Conservation (phyloP, 2,888 invertebrate species). For the Acanthosoma haemorrhoidale region DNA sequence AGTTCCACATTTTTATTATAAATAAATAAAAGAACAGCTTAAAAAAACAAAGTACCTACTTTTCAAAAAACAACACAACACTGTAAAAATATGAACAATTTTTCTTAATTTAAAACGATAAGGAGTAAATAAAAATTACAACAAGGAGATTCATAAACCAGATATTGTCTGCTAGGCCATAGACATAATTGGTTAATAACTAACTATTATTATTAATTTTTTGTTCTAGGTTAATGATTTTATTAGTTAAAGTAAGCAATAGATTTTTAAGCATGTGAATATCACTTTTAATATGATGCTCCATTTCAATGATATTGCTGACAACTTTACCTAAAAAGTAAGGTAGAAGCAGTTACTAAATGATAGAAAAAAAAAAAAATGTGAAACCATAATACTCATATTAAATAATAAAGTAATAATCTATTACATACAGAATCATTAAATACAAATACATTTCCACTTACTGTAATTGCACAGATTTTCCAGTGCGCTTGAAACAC, state of each 20-base stretch:
- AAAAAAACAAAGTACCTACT: not conserved
- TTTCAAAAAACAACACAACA: not conserved
- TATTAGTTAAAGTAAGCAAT: not conserved
- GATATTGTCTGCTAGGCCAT: too few relatives aligned
- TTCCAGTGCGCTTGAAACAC: constrained; percentile 23
- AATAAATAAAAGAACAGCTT: constrained; percentile 3
- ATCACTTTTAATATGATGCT: constrained; percentile 4
- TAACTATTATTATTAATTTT: not conserved
- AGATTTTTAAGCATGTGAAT: constrained; percentile 5
- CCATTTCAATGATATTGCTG: not conserved
- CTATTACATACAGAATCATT: not conserved
- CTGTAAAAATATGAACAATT: not conserved
- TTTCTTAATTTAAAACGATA: not conserved
- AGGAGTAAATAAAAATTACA: too few relatives aligned
- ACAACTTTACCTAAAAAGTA: constrained; percentile 12
- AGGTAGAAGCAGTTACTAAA: not conserved
- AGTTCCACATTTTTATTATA: not conserved
- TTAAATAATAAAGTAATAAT: not conserved
- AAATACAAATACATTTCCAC: not conserved
- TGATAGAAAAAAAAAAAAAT: not conserved
- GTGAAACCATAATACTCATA: not conserved
- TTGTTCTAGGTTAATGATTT: constrained; percentile 2
- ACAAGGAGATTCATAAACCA: too few relatives aligned
- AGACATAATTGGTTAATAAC: too few relatives aligned
- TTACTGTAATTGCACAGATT: constrained; percentile 29